phyloP scores from a whole-genome alignment of 2,888 invertebrate species.

The Netelia fuscicornis region DNA sequence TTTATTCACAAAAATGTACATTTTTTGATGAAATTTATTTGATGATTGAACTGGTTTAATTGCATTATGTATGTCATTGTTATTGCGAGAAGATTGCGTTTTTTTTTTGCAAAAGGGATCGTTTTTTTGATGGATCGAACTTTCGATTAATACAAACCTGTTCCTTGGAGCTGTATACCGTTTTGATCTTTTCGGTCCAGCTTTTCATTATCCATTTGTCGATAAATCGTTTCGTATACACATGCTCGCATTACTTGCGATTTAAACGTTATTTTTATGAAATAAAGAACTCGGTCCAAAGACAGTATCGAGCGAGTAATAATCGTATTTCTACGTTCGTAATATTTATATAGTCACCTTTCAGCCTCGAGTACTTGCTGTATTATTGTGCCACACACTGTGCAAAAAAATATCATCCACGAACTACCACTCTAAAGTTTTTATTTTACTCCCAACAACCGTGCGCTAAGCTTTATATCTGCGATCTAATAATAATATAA shows the following conservation, averaged over 20 bases:
- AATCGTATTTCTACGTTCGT: constrained; percentile 8
- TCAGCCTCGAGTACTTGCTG: constrained; percentile 13
- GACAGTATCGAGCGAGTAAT: background rate
- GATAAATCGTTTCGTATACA: background rate
- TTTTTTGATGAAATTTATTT: constrained; percentile 9
- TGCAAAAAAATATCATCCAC: constrained; percentile 37
- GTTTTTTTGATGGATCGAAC: no score
- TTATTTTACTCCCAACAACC: constrained; percentile 49
- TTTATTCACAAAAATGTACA: constrained; percentile 1
- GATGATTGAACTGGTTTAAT: constrained; percentile 42
- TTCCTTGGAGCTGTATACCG: background rate
- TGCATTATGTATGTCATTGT: constrained; percentile 39
- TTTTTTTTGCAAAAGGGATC: background rate
- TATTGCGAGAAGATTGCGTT: constrained; percentile 27
- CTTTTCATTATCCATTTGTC: background rate
- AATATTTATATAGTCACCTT: constrained; percentile 21
- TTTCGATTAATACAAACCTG: background rate
- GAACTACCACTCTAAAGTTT: constrained; percentile 10
- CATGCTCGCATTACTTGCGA: background rate
- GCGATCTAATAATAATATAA: constrained; percentile 20
- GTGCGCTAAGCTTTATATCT: constrained; percentile 30
- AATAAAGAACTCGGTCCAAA: background rate
- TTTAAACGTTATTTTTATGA: background rate
- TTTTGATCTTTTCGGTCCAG: background rate
- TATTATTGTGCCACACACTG: constrained; percentile 4